Evolutionary conservation across 2,888 invertebrate genomes (phyloP), one percentile per base, ranked within the genome.

Genomic region (Cerastoderma edule): DNA sequence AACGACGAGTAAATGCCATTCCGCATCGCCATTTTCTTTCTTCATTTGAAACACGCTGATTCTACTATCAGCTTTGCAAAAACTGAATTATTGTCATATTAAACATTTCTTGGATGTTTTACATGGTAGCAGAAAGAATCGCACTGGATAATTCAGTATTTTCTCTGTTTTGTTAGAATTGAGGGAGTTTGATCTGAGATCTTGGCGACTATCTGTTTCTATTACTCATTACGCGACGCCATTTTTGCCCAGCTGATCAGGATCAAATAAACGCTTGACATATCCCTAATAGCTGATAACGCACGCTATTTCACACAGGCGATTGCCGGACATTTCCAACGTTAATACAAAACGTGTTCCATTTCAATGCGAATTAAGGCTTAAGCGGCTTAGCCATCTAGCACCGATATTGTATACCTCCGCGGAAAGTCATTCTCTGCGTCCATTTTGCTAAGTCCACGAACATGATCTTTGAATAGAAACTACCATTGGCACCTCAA

Each of bases 381-480:
- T 57, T 57, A 5, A 57, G 8, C n/a, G 57, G 57, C 32, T 57
- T 57, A 28, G 32, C n/a, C 57, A 30, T n/a, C n/a, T 32, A 19
- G 57, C 24, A 57, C 57, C 33, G 16, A 57, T 57, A 57, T 57
- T 57, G 33, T 57, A 32, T 57, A 57, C 57, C 57, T 19, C 33
- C 33, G 57, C 33, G 71, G 72, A 67, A 57, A 57, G 48, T 48
- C 24, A 65, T 44, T 44, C 30, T 65, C 54, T 75, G 63, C 63
- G 67, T 75, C 60, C 71, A 64, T 67, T 67, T 64, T 33, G 10
- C 32, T 78, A 80, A 80, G 76, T 64, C 80, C 71, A 30, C 19
- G 67, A 35, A 76, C 80, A 76, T 80, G 80, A 80, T 80, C 80
- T 56, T 24, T 80, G 80, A 80, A 80, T 71, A 48, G 76, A 68